phyloP scores from a whole-genome alignment of 2,888 invertebrate genomes.

The Leucophenga maculata region DNA sequence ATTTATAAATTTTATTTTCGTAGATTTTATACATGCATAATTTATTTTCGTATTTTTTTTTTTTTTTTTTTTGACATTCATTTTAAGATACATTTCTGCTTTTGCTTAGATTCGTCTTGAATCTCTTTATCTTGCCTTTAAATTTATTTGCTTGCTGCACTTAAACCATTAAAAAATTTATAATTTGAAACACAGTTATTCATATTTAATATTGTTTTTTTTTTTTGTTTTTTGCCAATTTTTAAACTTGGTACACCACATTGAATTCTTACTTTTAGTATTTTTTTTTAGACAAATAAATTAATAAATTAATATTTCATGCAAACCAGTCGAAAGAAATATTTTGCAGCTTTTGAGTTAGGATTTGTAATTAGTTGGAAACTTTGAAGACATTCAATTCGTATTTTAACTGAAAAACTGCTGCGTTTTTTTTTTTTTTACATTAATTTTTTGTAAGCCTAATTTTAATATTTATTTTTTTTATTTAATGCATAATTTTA shows the following conservation, averaged over 20 bases:
- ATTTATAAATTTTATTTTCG: constrained; percentile 39
- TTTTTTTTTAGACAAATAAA: constrained; percentile 28
- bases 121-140: constrained; percentile 38
- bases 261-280: constrained; percentile 21
- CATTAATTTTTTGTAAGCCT: constrained; percentile 22
- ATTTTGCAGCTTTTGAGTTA: no score
- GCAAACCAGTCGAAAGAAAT: not conserved
- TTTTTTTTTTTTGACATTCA: constrained; percentile 25
- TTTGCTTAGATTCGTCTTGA: constrained; percentile 19
- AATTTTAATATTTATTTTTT: constrained; percentile 36
- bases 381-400: not conserved
- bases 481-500: constrained; percentile 28
- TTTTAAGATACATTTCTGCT: constrained; percentile 42
- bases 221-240: constrained; percentile 20
- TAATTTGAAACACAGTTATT: constrained; percentile 65
- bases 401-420: no score
- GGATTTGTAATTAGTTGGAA: not conserved
- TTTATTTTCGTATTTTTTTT: constrained; percentile 31
- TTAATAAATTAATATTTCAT: not conserved
- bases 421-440: constrained; percentile 28
- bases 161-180: constrained; percentile 53
- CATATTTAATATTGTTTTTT: constrained; percentile 32
- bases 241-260: constrained; percentile 46
- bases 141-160: constrained; percentile 44
- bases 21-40: constrained; percentile 40